phyloP scores from a whole-genome alignment of 2,113 vertebrate species.

The Oryzias melastigma region DNA sequence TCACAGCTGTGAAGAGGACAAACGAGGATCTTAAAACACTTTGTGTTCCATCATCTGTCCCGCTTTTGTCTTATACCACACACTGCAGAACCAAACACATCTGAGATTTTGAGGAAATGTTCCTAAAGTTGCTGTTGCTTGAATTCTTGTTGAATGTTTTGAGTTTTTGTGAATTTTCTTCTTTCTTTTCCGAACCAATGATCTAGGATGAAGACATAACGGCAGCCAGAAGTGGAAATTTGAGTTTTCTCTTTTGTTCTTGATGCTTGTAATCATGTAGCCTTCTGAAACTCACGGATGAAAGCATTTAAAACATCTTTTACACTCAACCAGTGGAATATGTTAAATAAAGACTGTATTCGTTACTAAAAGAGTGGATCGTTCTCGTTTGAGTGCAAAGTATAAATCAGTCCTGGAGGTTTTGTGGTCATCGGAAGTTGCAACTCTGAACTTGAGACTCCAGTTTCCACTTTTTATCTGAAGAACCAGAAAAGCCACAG shows the following conservation, averaged over 20 bases:
- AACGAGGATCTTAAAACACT: constrained; percentile 20
- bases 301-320: no score
- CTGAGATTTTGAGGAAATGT: constrained; percentile 1
- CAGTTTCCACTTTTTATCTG: constrained; percentile 48
- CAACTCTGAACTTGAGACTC: background rate
- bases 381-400: no score
- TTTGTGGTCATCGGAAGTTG: no score
- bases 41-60: constrained; percentile 4
- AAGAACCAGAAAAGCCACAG: constrained; percentile 66
- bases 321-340: no score
- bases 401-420: no score
- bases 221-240: no score
- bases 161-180: background rate
- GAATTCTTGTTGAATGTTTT: background rate
- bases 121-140: constrained; percentile 15
- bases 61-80: constrained; percentile 16
- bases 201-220: no score
- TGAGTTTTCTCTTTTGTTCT: no score
- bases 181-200: background rate
- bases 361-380: no score
- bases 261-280: no score
- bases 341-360: no score
- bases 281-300: no score
- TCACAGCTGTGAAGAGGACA: background rate
- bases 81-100: background rate